Evolutionary conservation across 1,140 invertebrate species (phyloP).

Genomic region (Hestina assimilis): DNA sequence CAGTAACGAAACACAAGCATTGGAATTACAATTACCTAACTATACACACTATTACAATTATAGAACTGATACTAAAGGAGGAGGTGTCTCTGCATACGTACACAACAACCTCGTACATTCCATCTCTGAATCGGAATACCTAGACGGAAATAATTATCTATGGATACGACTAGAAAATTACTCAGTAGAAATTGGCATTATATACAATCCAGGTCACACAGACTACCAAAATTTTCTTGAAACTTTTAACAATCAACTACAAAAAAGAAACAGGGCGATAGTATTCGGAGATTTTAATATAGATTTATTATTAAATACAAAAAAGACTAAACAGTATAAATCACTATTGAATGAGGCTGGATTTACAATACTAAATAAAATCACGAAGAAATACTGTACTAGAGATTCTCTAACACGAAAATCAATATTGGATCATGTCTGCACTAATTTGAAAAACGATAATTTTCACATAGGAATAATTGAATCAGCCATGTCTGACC

Average conservation of each 20-base stretch:
- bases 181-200: conserved; percentile 1
- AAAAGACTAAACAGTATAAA: too few species aligned
- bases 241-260: background rate
- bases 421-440: too few species aligned
- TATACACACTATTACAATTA: conserved; percentile 18
- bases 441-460: conserved; percentile 6
- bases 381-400: too few species aligned
- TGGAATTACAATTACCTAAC: conserved; percentile 12
- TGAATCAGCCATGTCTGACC: conserved; percentile 1
- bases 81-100: conserved; percentile 8
- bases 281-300: too few species aligned
- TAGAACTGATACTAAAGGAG: conserved; percentile 8
- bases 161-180: conserved; percentile 7
- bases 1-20: too few species aligned
- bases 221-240: background rate
- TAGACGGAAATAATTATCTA: background rate
- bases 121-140: background rate
- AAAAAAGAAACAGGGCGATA: too few species aligned
- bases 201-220: conserved; percentile 2
- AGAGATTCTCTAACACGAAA: too few species aligned
- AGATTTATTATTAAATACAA: too few species aligned
- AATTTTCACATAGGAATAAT: conserved; percentile 2
- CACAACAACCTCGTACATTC: background rate
- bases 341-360: too few species aligned
- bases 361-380: too few species aligned